phyloP scores from a whole-genome alignment of 1,140 invertebrate genomes.

The Thrips palmi region DNA sequence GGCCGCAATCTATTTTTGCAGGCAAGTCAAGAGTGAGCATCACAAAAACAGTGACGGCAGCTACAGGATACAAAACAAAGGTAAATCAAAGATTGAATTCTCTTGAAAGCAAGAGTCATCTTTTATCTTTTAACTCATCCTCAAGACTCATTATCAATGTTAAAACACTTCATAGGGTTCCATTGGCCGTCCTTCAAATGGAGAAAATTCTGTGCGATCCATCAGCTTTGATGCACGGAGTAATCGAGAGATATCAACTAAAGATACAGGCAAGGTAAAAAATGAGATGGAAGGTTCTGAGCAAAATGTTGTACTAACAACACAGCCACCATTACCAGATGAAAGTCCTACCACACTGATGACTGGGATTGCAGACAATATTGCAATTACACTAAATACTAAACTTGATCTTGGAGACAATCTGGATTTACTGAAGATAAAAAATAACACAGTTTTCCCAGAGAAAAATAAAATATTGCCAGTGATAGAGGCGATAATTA shows the following conservation, averaged over 20 bases:
- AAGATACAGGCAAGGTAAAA: conserved; percentile 10
- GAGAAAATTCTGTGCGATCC: too few relatives aligned
- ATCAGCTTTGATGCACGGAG: conserved; percentile 4
- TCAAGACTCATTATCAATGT: too few relatives aligned
- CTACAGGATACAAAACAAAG: not conserved
- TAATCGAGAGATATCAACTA: conserved; percentile 9
- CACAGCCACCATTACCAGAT: not conserved
- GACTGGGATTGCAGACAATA: not conserved
- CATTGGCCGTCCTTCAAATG: too few relatives aligned
- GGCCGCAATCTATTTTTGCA: not conserved
- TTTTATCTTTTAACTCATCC: too few relatives aligned
- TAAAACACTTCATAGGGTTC: too few relatives aligned
- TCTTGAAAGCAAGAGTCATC: too few relatives aligned
- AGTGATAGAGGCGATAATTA: conserved; percentile 25
- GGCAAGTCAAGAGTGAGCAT: conserved; percentile 4
- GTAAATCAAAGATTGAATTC: too few relatives aligned
- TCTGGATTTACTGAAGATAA: not conserved
- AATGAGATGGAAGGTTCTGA: not conserved
- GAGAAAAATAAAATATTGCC: too few relatives aligned
- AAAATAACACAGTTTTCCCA: too few relatives aligned
- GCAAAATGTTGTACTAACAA: too few relatives aligned
- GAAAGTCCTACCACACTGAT: conserved; percentile 14
- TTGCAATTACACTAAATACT: not conserved
- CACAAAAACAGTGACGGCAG: not conserved
- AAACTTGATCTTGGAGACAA: not conserved